Evolutionary conservation across 64 coral and sea anemone species (phyloP).

Genomic region (Pocillopora damicornis): DNA sequence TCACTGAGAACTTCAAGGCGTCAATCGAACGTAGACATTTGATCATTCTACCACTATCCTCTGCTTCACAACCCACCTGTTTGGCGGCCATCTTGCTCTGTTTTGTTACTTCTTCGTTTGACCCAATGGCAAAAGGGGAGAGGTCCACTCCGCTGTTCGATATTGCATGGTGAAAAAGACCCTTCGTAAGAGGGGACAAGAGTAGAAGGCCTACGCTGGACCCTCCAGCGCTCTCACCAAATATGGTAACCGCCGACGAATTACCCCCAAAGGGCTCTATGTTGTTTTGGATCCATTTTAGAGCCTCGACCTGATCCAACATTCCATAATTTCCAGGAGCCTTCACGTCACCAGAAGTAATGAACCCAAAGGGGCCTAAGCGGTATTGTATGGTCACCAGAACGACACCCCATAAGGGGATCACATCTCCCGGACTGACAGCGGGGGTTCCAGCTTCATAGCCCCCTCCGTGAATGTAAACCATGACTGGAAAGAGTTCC

Average conservation of each 20-base stretch:
- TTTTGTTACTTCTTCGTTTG: background rate
- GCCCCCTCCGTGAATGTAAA: conserved; percentile 76
- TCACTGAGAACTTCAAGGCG: conserved; percentile 8
- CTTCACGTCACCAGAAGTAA: conserved; percentile 46
- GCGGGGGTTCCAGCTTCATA: conserved; percentile 58
- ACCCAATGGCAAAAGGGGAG: conserved; percentile 52
- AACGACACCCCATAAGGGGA: conserved; percentile 59
- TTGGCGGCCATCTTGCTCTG: conserved; percentile 10
- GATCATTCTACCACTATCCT: conserved; percentile 22
- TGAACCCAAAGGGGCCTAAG: conserved; percentile 60
- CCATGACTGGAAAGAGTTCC: conserved; percentile 52
- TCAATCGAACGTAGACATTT: conserved; percentile 30
- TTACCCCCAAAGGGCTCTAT: conserved; percentile 46
- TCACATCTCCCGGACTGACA: conserved; percentile 50
- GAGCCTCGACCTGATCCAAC: conserved; percentile 67
- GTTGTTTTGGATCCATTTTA: conserved; percentile 58
- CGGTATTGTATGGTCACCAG: conserved; percentile 75
- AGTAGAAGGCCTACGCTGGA: conserved; percentile 62
- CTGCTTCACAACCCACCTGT: background rate
- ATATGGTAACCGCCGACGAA: conserved; percentile 64
- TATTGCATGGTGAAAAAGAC: conserved; percentile 53
- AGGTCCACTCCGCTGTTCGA: conserved; percentile 54
- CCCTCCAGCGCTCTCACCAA: conserved; percentile 66
- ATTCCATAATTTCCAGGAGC: conserved; percentile 75
- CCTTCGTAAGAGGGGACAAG: conserved; percentile 42